These are phyloP conservation scores for Dione vanillae DNA, from an alignment of 2,888 invertebrate genomes.

Conservation along the genomic window DNA sequence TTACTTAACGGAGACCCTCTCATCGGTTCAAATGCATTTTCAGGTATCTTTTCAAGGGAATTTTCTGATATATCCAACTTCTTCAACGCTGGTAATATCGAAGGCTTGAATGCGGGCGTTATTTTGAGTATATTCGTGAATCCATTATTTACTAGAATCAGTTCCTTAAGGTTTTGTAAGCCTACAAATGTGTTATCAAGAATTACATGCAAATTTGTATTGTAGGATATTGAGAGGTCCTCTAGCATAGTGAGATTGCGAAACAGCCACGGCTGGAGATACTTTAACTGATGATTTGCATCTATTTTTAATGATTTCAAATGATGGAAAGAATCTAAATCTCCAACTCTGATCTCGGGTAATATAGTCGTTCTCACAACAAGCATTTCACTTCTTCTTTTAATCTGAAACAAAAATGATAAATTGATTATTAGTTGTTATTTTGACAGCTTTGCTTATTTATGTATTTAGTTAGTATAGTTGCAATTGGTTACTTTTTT, in stretches of 20 bases:
- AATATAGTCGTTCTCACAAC: slow-evolving; percentile 81
- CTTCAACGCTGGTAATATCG: slow-evolving; percentile 72
- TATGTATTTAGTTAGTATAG: too few species aligned
- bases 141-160: slow-evolving; percentile 83
- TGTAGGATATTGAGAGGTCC: slow-evolving; percentile 83
- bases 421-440: not conserved
- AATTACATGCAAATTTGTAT: slow-evolving; percentile 74
- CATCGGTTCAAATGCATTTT: slow-evolving; percentile 77
- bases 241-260: slow-evolving; percentile 72
- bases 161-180: slow-evolving; percentile 72
- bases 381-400: slow-evolving; percentile 65
- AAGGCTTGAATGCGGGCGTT: slow-evolving; percentile 70
- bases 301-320: slow-evolving; percentile 79
- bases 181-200: slow-evolving; percentile 78
- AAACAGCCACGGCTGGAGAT: slow-evolving; percentile 79
- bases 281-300: slow-evolving; percentile 79
- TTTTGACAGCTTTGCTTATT: not conserved
- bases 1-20: slow-evolving; percentile 69
- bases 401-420: slow-evolving; percentile 61
- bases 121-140: slow-evolving; percentile 74
- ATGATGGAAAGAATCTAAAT: slow-evolving; percentile 66
- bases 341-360: slow-evolving; percentile 67
- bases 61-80: slow-evolving; percentile 83
- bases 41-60: slow-evolving; percentile 70
- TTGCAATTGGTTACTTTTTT: too few species aligned